phyloP scores from a whole-genome alignment of 2,888 invertebrate species.

The Aphrophora alni region DNA sequence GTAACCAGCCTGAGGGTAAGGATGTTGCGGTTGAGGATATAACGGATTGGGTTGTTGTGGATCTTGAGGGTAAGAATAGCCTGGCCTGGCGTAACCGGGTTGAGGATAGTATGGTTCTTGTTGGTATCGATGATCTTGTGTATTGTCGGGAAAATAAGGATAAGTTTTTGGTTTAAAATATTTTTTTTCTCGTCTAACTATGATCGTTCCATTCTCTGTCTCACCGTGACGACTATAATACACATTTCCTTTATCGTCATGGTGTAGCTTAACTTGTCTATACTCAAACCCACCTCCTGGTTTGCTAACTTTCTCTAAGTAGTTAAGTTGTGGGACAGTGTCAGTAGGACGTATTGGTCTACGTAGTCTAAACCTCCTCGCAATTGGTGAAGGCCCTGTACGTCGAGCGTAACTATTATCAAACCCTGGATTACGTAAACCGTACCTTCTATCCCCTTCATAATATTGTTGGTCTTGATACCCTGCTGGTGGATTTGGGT shows the following conservation, averaged over 20 bases:
- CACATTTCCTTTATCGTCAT: neutral
- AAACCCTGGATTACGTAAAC: neutral
- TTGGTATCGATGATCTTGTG: neutral
- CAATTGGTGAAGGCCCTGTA: neutral
- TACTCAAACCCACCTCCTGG: neutral
- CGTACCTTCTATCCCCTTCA: neutral
- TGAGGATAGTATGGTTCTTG: neutral
- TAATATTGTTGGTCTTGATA: neutral
- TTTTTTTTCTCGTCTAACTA: neutral
- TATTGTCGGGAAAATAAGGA: neutral
- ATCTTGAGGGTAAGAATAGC: neutral
- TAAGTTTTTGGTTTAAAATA: neutral
- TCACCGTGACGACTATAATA: neutral
- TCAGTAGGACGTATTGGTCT: neutral
- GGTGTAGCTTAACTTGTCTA: neutral
- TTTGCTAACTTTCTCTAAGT: neutral
- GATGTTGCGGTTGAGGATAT: neutral
- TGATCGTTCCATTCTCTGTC: neutral
- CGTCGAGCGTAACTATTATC: neutral
- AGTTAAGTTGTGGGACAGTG: neutral
- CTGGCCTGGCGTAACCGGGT: neutral
- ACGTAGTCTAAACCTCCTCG: neutral
- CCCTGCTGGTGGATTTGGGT: neutral
- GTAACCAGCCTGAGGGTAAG: neutral
- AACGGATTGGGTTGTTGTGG: neutral